Conservation (phyloP, 2,888 invertebrate genomes). For the Sinodicranocentrus sp. region DNA sequence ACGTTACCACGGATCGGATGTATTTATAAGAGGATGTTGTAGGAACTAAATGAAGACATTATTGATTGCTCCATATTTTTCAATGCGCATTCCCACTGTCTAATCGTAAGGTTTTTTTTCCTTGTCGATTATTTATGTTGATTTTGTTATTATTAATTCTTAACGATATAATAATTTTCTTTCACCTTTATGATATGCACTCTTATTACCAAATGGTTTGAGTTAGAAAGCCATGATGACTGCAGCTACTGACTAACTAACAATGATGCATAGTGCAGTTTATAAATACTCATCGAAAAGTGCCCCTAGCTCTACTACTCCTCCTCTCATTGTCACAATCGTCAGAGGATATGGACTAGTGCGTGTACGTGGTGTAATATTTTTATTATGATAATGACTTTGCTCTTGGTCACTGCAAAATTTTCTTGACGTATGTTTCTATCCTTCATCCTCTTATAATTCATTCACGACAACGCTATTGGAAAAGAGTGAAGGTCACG, state of each 20-base stretch:
- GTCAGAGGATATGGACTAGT: neutral
- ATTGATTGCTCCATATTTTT: neutral
- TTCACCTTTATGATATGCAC: too few relatives aligned
- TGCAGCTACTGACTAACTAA: too few relatives aligned
- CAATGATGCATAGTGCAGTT: too few relatives aligned
- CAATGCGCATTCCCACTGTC: neutral
- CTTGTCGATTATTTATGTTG: slow-evolving; percentile 20
- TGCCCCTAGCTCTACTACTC: slow-evolving; percentile 1
- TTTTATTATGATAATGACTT: slow-evolving; percentile 59
- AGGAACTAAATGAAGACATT: neutral
- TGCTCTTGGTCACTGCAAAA: slow-evolving; percentile 62
- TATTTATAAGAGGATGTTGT: neutral
- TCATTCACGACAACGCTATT: slow-evolving; percentile 29
- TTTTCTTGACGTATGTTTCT: slow-evolving; percentile 36
- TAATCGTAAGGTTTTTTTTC: neutral
- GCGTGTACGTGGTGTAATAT: neutral
- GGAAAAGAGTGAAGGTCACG: slow-evolving; percentile 57
- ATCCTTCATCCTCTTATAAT: too few relatives aligned
- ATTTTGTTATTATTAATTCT: slow-evolving; percentile 29
- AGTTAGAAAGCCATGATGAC: too few relatives aligned
- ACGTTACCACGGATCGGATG: too few relatives aligned
- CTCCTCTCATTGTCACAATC: too few relatives aligned
- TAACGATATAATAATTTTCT: slow-evolving; percentile 30
- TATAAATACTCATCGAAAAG: too few relatives aligned
- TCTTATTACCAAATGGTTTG: too few relatives aligned